Percentiles rank a stretch among this genome's conserved stretches.
Conservation (phyloP, 35 echinoderm and acorn worm species). For the Diadema setosum region DNA sequence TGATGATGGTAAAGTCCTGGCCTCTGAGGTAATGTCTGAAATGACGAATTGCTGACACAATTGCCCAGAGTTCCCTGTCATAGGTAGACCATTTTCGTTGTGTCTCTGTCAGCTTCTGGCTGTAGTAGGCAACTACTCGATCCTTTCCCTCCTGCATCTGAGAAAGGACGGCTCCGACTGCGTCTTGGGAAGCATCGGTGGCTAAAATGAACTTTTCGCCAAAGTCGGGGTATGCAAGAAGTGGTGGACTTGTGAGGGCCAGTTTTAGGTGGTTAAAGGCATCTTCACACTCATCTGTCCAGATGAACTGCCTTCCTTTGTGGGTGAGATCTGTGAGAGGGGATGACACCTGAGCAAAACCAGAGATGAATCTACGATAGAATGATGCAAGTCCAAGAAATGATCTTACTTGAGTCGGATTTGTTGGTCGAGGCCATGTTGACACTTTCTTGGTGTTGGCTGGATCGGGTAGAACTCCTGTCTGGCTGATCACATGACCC, state of each 20-base stretch:
- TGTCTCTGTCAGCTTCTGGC: slow-evolving; percentile 11
- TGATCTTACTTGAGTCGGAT: neutral
- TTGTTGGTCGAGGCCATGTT: neutral
- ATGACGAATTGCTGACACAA: slow-evolving; percentile 56
- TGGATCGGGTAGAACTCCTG: slow-evolving; percentile 15
- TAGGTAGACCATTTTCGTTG: slow-evolving; percentile 41
- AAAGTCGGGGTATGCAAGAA: slow-evolving; percentile 61
- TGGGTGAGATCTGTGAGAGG: slow-evolving; percentile 8
- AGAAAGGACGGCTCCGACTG: slow-evolving; percentile 58
- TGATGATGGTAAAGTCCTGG: slow-evolving; percentile 24
- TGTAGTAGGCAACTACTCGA: slow-evolving; percentile 57
- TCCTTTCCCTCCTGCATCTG: slow-evolving; percentile 64
- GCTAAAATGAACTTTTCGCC: slow-evolving; percentile 17
- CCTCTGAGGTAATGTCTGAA: slow-evolving; percentile 59
- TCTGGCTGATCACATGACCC: neutral
- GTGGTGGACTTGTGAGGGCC: slow-evolving; percentile 32
- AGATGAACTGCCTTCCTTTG: slow-evolving; percentile 5
- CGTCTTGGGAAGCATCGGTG: slow-evolving; percentile 40
- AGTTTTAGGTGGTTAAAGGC: slow-evolving; percentile 29
- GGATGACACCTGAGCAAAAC: slow-evolving; percentile 3
- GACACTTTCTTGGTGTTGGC: neutral
- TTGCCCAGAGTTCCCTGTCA: slow-evolving; percentile 59
- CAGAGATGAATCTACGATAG: slow-evolving; percentile 1
- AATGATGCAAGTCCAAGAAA: slow-evolving; percentile 10
- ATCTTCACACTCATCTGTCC: neutral